Evolutionary conservation across 2,888 invertebrate genomes (phyloP).

Genomic region (Mallateleia sp.): DNA sequence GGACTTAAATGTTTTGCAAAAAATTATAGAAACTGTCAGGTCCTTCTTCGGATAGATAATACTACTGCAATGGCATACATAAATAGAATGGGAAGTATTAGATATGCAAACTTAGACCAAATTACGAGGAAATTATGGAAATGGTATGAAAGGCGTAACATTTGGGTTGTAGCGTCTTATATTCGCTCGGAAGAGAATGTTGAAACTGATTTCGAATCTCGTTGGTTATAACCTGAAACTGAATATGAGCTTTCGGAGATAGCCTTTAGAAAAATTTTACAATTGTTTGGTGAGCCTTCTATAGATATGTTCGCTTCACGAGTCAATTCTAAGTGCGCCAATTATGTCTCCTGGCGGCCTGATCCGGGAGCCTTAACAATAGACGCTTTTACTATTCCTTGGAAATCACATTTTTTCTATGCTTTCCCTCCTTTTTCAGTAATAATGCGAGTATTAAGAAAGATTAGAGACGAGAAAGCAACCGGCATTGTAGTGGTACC

Average conservation of each 20-base stretch:
- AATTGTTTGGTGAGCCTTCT: conserved; percentile 45
- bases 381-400: conserved; percentile 64
- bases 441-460: conserved; percentile 72
- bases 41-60: conserved; percentile 69
- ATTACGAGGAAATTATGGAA: conserved; percentile 53
- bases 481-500: too few relatives aligned
- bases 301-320: conserved; percentile 9
- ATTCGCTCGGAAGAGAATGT: conserved; percentile 59
- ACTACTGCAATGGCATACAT: conserved; percentile 9
- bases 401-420: conserved; percentile 76
- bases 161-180: conserved; percentile 56
- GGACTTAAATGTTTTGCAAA: too few relatives aligned
- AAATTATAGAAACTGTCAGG: conserved; percentile 19
- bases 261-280: conserved; percentile 47
- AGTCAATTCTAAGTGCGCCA: neutral
- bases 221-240: conserved; percentile 49
- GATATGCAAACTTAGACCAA: conserved; percentile 16
- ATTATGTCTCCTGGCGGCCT: conserved; percentile 45
- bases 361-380: conserved; percentile 61
- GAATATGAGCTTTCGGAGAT: conserved; percentile 61
- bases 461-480: conserved; percentile 77
- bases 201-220: conserved; percentile 62
- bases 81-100: conserved; percentile 52
- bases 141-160: conserved; percentile 42
- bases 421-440: conserved; percentile 83